A percentile compares a stretch with the other conserved stretches of the same genome.
phyloP scores from a whole-genome alignment of 2,888 invertebrate species.

The Junonia oenone region DNA sequence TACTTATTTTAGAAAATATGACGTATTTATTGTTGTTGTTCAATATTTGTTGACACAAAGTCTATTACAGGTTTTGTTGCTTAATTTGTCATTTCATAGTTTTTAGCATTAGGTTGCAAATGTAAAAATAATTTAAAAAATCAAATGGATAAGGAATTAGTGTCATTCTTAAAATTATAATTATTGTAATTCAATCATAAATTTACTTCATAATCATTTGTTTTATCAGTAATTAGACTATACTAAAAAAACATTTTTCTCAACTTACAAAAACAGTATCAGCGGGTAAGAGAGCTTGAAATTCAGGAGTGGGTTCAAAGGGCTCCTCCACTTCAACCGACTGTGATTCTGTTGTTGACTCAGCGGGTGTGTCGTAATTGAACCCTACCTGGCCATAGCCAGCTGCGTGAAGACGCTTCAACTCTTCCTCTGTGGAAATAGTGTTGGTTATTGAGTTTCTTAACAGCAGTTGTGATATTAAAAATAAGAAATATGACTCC shows the following conservation, averaged over 20 bases:
- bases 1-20: neutral
- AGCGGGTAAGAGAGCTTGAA: constrained; percentile 84
- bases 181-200: too few species aligned
- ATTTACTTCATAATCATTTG: too few species aligned
- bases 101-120: too few species aligned
- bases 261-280: constrained; percentile 68
- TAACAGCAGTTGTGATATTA: too few species aligned
- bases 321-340: constrained; percentile 86
- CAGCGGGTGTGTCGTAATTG: constrained; percentile 82
- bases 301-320: constrained; percentile 84
- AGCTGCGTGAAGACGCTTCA: constrained; percentile 90
- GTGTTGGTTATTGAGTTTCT: neutral
- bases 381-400: constrained; percentile 88
- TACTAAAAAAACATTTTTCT: neutral
- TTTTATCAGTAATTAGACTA: neutral
- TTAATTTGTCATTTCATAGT: too few species aligned
- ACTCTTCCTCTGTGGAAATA: constrained; percentile 88
- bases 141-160: too few species aligned
- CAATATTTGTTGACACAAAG: too few species aligned
- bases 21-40: neutral
- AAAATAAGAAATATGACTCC: too few species aligned
- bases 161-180: too few species aligned
- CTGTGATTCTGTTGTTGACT: constrained; percentile 69
- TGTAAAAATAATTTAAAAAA: too few species aligned
- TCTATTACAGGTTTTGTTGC: too few species aligned